Conservation (phyloP, 2,797 vertebrate genomes). For the Moxostoma hubbsi region DNA sequence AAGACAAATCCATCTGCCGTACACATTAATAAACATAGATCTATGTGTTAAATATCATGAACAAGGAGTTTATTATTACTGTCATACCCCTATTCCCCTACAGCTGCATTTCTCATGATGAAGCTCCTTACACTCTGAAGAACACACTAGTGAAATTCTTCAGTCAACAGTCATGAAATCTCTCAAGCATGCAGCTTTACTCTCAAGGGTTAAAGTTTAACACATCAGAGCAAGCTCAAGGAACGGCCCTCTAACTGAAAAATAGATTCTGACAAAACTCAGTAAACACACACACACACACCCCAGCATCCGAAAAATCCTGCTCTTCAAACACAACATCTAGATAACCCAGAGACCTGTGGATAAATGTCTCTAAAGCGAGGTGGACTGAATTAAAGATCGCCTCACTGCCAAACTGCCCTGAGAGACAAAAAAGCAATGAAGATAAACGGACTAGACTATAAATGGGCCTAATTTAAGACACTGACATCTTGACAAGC, state of each 20-base stretch:
- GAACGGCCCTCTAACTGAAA: constrained; percentile 16
- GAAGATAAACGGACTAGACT: constrained; percentile 17
- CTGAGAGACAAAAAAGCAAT: constrained; percentile 24
- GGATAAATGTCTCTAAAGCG: constrained; percentile 24
- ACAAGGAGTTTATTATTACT: constrained; percentile 32
- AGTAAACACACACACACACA: constrained; percentile 51
- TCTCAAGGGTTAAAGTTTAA: constrained; percentile 58
- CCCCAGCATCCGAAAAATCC: constrained; percentile 39
- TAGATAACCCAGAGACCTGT: constrained; percentile 52
- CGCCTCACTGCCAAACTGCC: constrained; percentile 14
- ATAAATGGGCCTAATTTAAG: constrained; percentile 59
- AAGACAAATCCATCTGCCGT: background rate
- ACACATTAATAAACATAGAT: constrained; percentile 24
- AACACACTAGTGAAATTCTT: constrained; percentile 11
- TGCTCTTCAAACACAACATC: constrained; percentile 42
- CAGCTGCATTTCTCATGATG: background rate
- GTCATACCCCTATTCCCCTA: background rate
- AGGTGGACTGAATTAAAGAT: constrained; percentile 19
- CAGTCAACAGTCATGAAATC: constrained; percentile 8
- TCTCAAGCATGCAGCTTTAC: constrained; percentile 8
- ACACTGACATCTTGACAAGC: constrained; percentile 58
- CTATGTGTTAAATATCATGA: background rate
- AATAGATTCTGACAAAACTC: constrained; percentile 26
- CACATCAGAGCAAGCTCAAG: constrained; percentile 44
- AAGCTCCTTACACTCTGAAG: background rate